Percentiles rank a stretch among this genome's conserved stretches.
Conservation (phyloP, 2,797 vertebrate species). For the Coregonus ussuriensis region DNA sequence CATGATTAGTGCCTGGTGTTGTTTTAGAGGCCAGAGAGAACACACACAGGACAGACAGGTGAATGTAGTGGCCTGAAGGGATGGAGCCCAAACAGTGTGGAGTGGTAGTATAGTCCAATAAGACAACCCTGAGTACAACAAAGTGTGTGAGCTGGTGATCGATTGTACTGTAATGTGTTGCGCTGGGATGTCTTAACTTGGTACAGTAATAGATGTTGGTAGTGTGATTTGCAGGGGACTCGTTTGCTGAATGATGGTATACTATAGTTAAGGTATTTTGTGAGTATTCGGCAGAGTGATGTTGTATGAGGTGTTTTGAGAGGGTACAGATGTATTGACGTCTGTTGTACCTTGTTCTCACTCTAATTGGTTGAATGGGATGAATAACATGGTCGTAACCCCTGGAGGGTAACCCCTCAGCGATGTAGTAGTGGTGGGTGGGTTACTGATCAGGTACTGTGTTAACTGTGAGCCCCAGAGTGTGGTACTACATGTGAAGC, state of each 20-base stretch:
- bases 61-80: not conserved
- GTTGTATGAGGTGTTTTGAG: not conserved
- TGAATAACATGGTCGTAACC: not conserved
- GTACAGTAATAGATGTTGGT: not conserved
- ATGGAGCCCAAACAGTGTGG: no score
- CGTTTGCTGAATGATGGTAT: not conserved
- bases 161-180: not conserved
- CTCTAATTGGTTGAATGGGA: not conserved
- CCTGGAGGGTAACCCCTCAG: not conserved
- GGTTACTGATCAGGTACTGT: not conserved
- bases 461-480: not conserved
- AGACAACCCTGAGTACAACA: not conserved
- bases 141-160: not conserved
- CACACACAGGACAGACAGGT: not conserved
- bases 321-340: not conserved
- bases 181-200: not conserved
- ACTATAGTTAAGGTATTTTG: not conserved
- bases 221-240: not conserved
- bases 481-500: not conserved
- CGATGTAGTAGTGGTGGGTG: not conserved
- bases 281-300: not conserved
- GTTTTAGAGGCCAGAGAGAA: conserved; percentile 13
- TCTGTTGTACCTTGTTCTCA: not conserved
- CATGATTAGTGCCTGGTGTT: conserved; percentile 54
- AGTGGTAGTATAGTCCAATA: no score